Conservation (phyloP, 2,797 vertebrate genomes). For the Arremon aurantiirostris region DNA sequence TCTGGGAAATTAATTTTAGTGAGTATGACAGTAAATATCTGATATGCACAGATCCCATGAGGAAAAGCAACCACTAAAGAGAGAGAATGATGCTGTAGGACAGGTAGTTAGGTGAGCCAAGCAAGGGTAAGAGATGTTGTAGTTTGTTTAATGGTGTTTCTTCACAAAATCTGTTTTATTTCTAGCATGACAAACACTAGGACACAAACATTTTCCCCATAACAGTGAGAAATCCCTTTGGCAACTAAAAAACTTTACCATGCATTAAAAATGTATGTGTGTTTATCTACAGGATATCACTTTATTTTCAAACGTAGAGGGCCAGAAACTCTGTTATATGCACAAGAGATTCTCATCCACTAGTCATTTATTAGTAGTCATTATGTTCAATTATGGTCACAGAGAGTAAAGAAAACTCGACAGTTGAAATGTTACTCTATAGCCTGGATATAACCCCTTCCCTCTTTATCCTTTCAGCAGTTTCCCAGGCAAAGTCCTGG, state of each 20-base stretch:
- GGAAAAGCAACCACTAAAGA: background rate
- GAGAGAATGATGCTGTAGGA: background rate
- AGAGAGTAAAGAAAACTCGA: background rate
- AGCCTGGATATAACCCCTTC: background rate
- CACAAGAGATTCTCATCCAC: background rate
- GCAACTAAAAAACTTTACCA: background rate
- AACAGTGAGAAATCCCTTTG: background rate
- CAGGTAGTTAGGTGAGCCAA: background rate
- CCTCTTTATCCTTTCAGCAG: background rate
- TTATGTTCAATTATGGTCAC: background rate
- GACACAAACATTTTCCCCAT: background rate
- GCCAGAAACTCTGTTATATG: background rate
- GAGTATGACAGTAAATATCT: background rate
- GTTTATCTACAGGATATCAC: background rate
- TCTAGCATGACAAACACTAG: background rate
- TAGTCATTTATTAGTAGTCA: background rate
- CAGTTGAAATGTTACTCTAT: background rate
- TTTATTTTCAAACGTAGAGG: background rate
- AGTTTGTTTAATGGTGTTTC: background rate
- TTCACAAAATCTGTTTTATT: background rate
- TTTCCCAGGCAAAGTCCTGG: background rate
- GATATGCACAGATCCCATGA: background rate
- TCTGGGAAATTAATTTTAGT: background rate
- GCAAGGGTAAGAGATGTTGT: background rate
- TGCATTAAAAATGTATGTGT: background rate